Conservation (phyloP, 2,113 vertebrate species). For the Puffinus mauretanicus region DNA sequence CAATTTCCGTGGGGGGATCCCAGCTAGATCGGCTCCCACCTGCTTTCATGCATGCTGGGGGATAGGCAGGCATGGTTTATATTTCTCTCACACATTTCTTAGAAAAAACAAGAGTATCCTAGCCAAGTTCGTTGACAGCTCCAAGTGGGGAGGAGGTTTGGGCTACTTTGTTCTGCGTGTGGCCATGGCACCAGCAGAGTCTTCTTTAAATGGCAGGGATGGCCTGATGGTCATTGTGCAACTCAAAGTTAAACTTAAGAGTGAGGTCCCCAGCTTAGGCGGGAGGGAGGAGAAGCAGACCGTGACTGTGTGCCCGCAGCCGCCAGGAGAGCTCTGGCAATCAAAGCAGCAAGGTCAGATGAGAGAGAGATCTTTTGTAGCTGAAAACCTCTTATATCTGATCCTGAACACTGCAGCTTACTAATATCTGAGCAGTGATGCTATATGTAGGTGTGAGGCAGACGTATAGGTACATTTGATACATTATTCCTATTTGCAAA, state of each 20-base stretch:
- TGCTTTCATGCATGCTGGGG: background rate
- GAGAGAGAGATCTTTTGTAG: background rate
- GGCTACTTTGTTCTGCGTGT: background rate
- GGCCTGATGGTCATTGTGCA: background rate
- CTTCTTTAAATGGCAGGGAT: background rate
- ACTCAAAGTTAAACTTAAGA: background rate
- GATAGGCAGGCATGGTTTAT: background rate
- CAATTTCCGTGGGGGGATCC: background rate
- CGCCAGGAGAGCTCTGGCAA: background rate
- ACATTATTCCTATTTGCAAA: conserved; percentile 60
- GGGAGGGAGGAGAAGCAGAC: background rate
- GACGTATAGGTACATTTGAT: conserved; percentile 9
- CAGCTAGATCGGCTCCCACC: background rate
- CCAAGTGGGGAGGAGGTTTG: background rate
- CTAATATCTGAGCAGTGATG: background rate
- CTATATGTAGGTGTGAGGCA: conserved; percentile 37
- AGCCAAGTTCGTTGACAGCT: background rate
- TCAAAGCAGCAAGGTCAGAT: conserved; percentile 39
- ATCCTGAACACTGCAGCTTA: background rate
- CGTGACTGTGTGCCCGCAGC: background rate
- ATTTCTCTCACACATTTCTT: background rate
- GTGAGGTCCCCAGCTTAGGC: background rate
- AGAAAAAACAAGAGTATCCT: background rate
- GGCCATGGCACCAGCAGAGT: background rate
- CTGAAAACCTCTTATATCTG: background rate